phyloP scores from a whole-genome alignment of 2,888 invertebrate species.

The Cremastinae sp. region DNA sequence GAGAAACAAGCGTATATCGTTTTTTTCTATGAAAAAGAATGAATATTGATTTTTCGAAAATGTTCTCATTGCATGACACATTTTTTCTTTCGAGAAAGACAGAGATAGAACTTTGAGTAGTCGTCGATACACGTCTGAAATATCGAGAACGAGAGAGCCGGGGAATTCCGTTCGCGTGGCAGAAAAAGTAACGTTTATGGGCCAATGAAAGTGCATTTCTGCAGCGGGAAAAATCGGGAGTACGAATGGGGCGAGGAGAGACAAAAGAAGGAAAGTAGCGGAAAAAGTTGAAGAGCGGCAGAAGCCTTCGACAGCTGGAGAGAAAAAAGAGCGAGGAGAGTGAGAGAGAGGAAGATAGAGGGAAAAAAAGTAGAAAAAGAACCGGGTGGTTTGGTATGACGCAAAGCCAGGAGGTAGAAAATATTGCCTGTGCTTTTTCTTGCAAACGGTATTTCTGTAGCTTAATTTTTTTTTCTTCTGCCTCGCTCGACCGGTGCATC shows the following conservation, averaged over 20 bases:
- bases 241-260: slow-evolving; percentile 9
- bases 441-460: slow-evolving; percentile 22
- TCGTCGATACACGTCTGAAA: too few relatives aligned
- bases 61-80: too few relatives aligned
- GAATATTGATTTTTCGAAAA: too few relatives aligned
- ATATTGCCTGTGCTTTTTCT: slow-evolving; percentile 50
- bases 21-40: too few relatives aligned
- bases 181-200: background rate
- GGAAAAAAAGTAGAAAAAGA: too few relatives aligned
- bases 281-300: slow-evolving; percentile 37
- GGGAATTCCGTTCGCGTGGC: too few relatives aligned
- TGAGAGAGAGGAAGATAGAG: too few relatives aligned
- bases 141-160: too few relatives aligned
- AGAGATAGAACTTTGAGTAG: too few relatives aligned
- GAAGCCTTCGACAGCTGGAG: slow-evolving; percentile 45
- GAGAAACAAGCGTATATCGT: too few relatives aligned
- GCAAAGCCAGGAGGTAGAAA: slow-evolving; percentile 53
- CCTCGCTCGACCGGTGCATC: slow-evolving; percentile 35
- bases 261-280: slow-evolving; percentile 19
- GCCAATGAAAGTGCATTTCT: slow-evolving; percentile 44
- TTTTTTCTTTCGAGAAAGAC: too few relatives aligned
- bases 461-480: slow-evolving; percentile 4
- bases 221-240: slow-evolving; percentile 20
- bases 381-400: slow-evolving; percentile 42
- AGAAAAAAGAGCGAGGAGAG: too few relatives aligned